A percentile compares a stretch with the other conserved stretches of the same genome.
Evolutionary conservation across 2,888 invertebrate genomes (phyloP).

Genomic region (Atrina japonica): DNA sequence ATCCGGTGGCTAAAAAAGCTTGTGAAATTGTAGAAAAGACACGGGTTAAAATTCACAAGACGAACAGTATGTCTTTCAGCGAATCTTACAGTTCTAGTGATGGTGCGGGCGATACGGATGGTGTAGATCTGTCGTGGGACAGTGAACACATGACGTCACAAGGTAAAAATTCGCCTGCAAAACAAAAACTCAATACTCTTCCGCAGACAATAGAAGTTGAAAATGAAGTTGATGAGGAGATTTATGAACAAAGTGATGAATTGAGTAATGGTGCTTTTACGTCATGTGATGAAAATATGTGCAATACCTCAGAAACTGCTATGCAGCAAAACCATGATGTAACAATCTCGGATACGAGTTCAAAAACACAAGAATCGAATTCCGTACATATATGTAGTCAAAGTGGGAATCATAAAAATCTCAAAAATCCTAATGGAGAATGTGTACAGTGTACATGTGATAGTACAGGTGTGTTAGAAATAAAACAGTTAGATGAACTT

Average conservation of each 20-base stretch:
- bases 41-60: slow-evolving; percentile 49
- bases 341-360: too few relatives aligned
- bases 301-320: too few relatives aligned
- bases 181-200: neutral
- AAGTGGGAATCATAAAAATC: neutral
- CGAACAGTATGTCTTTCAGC: slow-evolving; percentile 42
- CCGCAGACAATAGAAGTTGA: neutral
- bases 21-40: slow-evolving; percentile 46
- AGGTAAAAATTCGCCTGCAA: neutral
- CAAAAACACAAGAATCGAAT: neutral
- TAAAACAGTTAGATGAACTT: too few relatives aligned
- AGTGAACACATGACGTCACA: slow-evolving; percentile 25
- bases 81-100: slow-evolving; percentile 28
- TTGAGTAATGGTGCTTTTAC: too few relatives aligned
- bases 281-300: too few relatives aligned
- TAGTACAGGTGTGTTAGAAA: too few relatives aligned
- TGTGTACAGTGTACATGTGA: too few relatives aligned
- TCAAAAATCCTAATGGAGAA: too few relatives aligned
- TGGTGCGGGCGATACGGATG: slow-evolving; percentile 37
- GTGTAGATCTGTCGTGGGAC: slow-evolving; percentile 70
- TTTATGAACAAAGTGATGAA: too few relatives aligned
- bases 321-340: too few relatives aligned
- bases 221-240: neutral
- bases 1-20: slow-evolving; percentile 43
- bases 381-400: neutral